Evolutionary conservation across 1,140 invertebrate genomes (phyloP).

Genomic region (Vanessa atalanta): DNA sequence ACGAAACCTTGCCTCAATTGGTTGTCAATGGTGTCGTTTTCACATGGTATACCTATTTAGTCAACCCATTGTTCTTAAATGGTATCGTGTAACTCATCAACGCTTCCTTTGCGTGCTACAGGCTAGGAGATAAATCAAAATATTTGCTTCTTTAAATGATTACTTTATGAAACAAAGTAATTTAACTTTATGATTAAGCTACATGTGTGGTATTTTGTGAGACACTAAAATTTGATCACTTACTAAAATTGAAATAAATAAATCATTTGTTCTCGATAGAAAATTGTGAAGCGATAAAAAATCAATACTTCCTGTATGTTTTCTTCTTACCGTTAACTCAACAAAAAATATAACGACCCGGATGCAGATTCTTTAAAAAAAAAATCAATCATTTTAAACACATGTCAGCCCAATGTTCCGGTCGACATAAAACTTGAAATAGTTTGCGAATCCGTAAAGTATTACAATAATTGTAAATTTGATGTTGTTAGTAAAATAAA

Average conservation of each 20-base stretch:
- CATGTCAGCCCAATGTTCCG: constrained; percentile 36
- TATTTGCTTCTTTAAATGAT: too few species aligned
- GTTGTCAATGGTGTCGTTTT: constrained; percentile 31
- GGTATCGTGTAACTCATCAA: constrained; percentile 11
- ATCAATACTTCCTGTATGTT: constrained; percentile 2
- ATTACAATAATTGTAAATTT: too few species aligned
- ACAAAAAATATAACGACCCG: constrained; percentile 41
- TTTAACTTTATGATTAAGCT: too few species aligned
- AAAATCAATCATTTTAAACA: constrained; percentile 33
- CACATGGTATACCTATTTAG: constrained; percentile 24
- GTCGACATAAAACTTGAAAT: constrained; percentile 22
- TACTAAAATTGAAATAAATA: not conserved
- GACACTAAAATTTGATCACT: too few species aligned
- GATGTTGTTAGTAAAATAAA: too few species aligned
- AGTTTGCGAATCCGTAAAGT: constrained; percentile 1
- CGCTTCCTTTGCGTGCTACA: not conserved
- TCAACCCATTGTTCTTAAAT: constrained; percentile 27
- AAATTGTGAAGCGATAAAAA: not conserved
- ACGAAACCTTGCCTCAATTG: constrained; percentile 24
- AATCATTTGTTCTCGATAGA: not conserved
- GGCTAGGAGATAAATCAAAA: not conserved
- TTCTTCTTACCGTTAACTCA: constrained; percentile 27
- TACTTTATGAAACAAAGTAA: too few species aligned
- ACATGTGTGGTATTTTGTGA: too few species aligned
- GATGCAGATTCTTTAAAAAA: constrained; percentile 33